Evolutionary conservation across 2,797 vertebrate species (phyloP).

Genomic region (Cephalopachus bancanus): DNA sequence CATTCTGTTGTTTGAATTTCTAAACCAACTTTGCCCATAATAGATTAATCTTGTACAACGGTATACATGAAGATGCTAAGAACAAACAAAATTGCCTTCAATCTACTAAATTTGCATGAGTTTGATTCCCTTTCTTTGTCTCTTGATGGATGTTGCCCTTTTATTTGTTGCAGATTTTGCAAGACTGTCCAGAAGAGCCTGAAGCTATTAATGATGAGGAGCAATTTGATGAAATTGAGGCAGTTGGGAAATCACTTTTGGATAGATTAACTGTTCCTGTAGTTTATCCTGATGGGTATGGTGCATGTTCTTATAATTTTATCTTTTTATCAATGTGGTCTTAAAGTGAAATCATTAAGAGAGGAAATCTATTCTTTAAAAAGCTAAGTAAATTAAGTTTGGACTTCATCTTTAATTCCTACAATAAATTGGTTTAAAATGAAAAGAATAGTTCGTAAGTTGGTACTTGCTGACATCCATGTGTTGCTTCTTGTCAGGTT

Average conservation of each 20-base stretch:
- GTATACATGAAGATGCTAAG: background rate
- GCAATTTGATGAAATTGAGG: conserved; percentile 95
- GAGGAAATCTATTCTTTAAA: conserved; percentile 38
- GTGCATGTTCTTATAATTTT: conserved; percentile 61
- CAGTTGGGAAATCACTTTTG: conserved; percentile 95
- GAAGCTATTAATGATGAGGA: conserved; percentile 91
- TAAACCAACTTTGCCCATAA: background rate
- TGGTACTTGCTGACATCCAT: background rate
- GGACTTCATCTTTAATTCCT: conserved; percentile 7
- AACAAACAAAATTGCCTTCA: background rate
- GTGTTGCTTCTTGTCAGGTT: background rate
- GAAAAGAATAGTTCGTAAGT: conserved; percentile 32
- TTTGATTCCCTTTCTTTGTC: background rate
- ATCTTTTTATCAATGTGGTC: conserved; percentile 63
- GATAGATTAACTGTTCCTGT: conserved; percentile 96
- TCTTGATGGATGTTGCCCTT: conserved; percentile 64
- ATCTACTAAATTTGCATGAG: background rate
- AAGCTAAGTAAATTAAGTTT: conserved; percentile 47
- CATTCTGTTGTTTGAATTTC: conserved; percentile 66
- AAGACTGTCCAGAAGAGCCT: conserved; percentile 90
- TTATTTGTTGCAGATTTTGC: conserved; percentile 90
- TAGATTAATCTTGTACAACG: background rate
- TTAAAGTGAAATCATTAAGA: background rate
- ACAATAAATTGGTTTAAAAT: conserved; percentile 13
- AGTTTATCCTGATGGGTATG: conserved; percentile 98